These are phyloP conservation scores for Trilocha varians DNA, from an alignment of 2,888 invertebrate genomes.

Conservation along the genomic window DNA sequence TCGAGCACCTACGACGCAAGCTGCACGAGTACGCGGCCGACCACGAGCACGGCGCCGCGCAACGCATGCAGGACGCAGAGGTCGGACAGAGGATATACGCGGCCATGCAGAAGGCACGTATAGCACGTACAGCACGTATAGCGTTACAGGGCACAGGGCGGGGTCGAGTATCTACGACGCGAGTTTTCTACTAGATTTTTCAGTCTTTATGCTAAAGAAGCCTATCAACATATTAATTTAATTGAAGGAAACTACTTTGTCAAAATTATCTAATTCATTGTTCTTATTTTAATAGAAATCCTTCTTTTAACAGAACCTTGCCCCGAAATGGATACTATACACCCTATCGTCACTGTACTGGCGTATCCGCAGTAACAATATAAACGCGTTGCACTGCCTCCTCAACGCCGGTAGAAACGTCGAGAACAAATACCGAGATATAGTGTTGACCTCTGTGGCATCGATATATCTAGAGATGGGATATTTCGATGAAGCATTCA, in stretches of 20 bases:
- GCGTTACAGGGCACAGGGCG: no score
- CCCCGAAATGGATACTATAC: conserved; percentile 81
- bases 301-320: conserved; percentile 71
- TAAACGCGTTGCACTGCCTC: conserved; percentile 80
- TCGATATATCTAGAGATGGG: conserved; percentile 79
- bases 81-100: conserved; percentile 84
- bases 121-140: no score
- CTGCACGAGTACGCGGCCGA: conserved; percentile 52
- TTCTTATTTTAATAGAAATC: no score
- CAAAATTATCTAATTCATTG: no score
- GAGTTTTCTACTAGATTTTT: no score
- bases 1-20: conserved; percentile 33
- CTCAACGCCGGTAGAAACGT: conserved; percentile 66
- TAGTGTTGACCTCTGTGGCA: conserved; percentile 79
- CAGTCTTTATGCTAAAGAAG: no score
- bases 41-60: conserved; percentile 36
- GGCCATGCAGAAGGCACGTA: conserved; percentile 76
- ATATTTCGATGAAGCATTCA: conserved; percentile 76
- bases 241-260: no score
- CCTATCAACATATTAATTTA: no score
- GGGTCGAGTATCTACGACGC: no score
- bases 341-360: conserved; percentile 85
- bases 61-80: conserved; percentile 76
- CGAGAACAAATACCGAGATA: conserved; percentile 73
- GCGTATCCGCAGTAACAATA: conserved; percentile 80